Conservation (phyloP, 2,888 invertebrate genomes). For the Aproaerema taeniolella region DNA sequence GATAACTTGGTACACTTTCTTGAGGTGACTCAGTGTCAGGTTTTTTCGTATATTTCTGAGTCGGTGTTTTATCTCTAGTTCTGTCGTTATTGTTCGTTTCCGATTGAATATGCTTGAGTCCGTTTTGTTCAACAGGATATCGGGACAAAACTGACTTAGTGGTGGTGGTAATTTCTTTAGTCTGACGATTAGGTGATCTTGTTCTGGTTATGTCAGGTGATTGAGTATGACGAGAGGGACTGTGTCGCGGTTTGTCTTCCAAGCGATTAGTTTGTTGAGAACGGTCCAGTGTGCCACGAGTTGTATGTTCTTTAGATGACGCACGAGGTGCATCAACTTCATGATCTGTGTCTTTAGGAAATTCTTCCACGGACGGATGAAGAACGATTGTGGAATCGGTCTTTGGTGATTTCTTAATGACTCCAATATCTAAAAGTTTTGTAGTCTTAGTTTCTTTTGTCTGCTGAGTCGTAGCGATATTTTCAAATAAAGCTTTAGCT, state of each 20-base stretch:
- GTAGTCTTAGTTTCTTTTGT: slow-evolving; percentile 42
- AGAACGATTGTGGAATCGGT: slow-evolving; percentile 37
- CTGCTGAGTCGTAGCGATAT: slow-evolving; percentile 66
- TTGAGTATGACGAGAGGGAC: slow-evolving; percentile 35
- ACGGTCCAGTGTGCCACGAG: slow-evolving; percentile 28
- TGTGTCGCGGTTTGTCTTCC: slow-evolving; percentile 34
- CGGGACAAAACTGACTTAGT: slow-evolving; percentile 35
- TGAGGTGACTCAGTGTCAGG: slow-evolving; percentile 27
- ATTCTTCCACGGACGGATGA: slow-evolving; percentile 40
- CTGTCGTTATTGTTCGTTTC: slow-evolving; percentile 31
- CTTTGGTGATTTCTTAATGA: slow-evolving; percentile 51
- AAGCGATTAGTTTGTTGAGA: slow-evolving; percentile 22
- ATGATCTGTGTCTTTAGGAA: slow-evolving; percentile 34
- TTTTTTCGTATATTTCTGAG: slow-evolving; percentile 1
- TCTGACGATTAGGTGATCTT: slow-evolving; percentile 42
- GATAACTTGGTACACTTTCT: slow-evolving; percentile 53
- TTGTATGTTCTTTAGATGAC: slow-evolving; percentile 26
- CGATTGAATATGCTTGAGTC: slow-evolving; percentile 33
- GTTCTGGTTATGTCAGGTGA: slow-evolving; percentile 42
- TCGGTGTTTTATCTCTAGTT: slow-evolving; percentile 1
- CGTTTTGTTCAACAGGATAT: slow-evolving; percentile 37
- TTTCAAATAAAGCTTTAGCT: slow-evolving; percentile 84
- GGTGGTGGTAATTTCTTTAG: slow-evolving; percentile 26
- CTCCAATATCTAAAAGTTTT: slow-evolving; percentile 69
- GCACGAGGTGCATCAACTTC: slow-evolving; percentile 31